Base-by-base conservation (phyloP, 2,113 vertebrate genomes). In the Triplophysa tibetana region DNA sequence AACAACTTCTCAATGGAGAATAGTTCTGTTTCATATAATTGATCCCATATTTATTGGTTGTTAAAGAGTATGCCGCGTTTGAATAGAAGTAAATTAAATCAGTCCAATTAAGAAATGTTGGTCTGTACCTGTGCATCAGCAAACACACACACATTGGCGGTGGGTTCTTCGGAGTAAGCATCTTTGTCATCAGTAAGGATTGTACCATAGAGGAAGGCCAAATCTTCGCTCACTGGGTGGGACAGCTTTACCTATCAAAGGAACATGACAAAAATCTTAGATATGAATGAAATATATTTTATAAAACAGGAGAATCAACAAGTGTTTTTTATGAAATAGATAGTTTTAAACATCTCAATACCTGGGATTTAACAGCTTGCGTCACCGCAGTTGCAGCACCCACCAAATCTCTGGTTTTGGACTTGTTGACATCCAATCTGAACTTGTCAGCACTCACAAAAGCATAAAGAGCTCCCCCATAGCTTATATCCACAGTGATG, bases 171-270 rank as follows among this genome's bases (percentile, higher is more conserved):
- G 0, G 89, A 94, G 23, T 94, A 96, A 12, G 84, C 14, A 0
- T 99, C 97, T 64, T 94, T 96, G 33, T 96, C 98, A 1, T 99
- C 98, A 0, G 97, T 99, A 86, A 99, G 87, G 85, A 99, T 98
- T 54, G 97, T 98, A 70, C 98, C 96, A 0, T 99, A 99, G 3
- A 99, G 91, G 89, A 98, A 99, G 50, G 94, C 95, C 87, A 98
- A 90, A 50, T 99, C 97, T 70, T 95, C 92, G 0, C 92, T 95
- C 73, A 89, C 89, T 17, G 98, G 96, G 83, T 99, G 97, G 67
- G 88, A 86, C 77, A 98, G 88, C 88, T 94, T 94, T 88, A 96
- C 95, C 97, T 98, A 66, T 6, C 75, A 70, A 21, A 64, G 1
- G 8, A 58, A 17, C 50, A 54, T 54, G 1, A 54, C 14, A 21